A percentile compares a stretch with the other conserved stretches of the same genome.
These are phyloP conservation scores for Agapornis canus DNA, from an alignment of 2,797 vertebrate species.

Conservation along the genomic window DNA sequence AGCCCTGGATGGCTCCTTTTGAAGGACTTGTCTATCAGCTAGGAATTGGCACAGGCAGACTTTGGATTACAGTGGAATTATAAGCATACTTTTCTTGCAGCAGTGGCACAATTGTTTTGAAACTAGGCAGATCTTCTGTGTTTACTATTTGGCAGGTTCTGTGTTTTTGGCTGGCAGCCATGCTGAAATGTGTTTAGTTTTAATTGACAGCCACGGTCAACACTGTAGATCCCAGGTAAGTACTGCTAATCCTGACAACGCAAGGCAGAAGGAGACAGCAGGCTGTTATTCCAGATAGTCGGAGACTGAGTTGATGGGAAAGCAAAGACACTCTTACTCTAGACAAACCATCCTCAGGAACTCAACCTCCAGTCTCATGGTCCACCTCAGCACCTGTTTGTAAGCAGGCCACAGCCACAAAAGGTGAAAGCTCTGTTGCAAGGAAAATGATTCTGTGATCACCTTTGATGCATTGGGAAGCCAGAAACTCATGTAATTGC, in stretches of 20 bases:
- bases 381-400: not conserved
- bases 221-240: conserved; percentile 74
- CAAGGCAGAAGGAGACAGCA: conserved; percentile 18
- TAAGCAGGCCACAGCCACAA: not conserved
- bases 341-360: not conserved
- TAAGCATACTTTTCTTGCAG: not conserved
- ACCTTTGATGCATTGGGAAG: not conserved
- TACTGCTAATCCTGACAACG: conserved; percentile 50
- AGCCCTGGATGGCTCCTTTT: not conserved
- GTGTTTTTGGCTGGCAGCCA: conserved; percentile 78
- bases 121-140: conserved; percentile 76
- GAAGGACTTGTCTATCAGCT: not conserved
- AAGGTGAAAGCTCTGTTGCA: not conserved
- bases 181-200: conserved; percentile 77
- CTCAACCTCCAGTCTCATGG: not conserved
- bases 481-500: not conserved
- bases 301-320: not conserved
- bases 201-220: conserved; percentile 77
- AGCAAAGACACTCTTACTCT: not conserved
- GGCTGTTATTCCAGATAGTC: not conserved
- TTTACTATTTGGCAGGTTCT: conserved; percentile 79
- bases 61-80: conserved; percentile 21
- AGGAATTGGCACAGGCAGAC: not conserved
- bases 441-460: not conserved
- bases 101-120: conserved; percentile 72